phyloP scores from a whole-genome alignment of 2,888 invertebrate species.

The Ichneumon xanthorius region DNA sequence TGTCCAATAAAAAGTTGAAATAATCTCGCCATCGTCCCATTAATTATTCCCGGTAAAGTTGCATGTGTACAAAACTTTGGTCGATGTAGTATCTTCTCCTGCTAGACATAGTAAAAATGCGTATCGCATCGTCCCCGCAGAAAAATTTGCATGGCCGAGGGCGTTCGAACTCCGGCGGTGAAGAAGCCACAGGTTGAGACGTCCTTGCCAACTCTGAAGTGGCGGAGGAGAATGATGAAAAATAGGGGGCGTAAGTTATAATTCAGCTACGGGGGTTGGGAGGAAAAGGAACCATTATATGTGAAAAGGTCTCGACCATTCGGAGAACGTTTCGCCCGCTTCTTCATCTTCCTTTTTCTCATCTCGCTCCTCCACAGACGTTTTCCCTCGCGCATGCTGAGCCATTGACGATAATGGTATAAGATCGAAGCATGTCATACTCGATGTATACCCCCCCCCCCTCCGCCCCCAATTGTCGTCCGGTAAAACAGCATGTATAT shows the following conservation, averaged over 20 bases:
- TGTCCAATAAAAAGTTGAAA: constrained; percentile 42
- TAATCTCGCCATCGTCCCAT: constrained; percentile 7
- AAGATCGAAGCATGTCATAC: constrained; percentile 40
- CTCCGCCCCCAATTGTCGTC: background rate
- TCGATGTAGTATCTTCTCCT: constrained; percentile 6
- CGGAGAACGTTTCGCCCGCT: constrained; percentile 37
- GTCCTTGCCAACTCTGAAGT: constrained; percentile 45
- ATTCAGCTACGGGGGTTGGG: constrained; percentile 23
- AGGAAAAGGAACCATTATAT: constrained; percentile 38
- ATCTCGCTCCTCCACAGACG: constrained; percentile 51
- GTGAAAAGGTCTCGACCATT: constrained; percentile 36
- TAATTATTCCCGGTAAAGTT: constrained; percentile 48
- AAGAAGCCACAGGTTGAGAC: constrained; percentile 58
- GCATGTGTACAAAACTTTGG: constrained; percentile 38
- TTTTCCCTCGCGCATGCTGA: constrained; percentile 56
- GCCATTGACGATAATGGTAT: constrained; percentile 49
- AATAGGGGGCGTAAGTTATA: constrained; percentile 22
- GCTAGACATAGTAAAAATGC: background rate
- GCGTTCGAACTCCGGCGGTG: constrained; percentile 7
- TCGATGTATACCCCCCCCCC: constrained; percentile 4
- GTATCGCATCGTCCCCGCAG: constrained; percentile 10
- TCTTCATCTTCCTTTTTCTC: constrained; percentile 24
- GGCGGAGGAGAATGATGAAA: constrained; percentile 24
- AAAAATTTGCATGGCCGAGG: constrained; percentile 27
- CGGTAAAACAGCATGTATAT: constrained; percentile 41